These are phyloP conservation scores for Synergus japonicus DNA, from an alignment of 2,888 invertebrate genomes.

Conservation along the genomic window DNA sequence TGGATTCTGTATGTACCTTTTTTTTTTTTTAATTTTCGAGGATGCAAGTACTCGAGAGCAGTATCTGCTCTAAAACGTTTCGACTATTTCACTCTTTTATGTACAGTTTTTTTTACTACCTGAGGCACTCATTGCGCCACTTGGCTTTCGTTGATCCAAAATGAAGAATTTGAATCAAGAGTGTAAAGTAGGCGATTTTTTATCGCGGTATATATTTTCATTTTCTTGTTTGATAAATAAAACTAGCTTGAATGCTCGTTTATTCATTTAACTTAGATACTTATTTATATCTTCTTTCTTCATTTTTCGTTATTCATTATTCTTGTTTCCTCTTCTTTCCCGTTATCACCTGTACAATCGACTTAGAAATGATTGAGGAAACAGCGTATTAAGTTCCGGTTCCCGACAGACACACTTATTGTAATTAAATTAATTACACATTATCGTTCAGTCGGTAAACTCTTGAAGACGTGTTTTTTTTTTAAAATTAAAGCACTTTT, in stretches of 20 bases:
- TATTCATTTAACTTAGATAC: background rate
- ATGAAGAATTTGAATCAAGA: constrained; percentile 38
- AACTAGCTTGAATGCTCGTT: background rate
- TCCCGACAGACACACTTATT: constrained; percentile 20
- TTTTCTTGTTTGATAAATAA: constrained; percentile 5
- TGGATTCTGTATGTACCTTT: background rate
- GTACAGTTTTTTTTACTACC: constrained; percentile 56
- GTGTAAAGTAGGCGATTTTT: constrained; percentile 6
- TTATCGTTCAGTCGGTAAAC: constrained; percentile 26
- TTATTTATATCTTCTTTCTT: constrained; percentile 13
- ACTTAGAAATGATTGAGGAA: constrained; percentile 3
- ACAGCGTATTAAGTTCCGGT: constrained; percentile 6
- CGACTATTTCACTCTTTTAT: constrained; percentile 45
- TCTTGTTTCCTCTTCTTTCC: background rate
- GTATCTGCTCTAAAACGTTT: constrained; percentile 17
- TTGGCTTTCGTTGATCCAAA: constrained; percentile 56
- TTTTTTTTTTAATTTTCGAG: background rate
- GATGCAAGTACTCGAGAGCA: constrained; percentile 8
- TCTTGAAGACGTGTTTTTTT: constrained; percentile 13
- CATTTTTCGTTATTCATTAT: background rate
- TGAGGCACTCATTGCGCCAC: constrained; percentile 60
- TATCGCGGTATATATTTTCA: background rate
- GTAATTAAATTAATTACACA: constrained; percentile 29
- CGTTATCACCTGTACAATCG: constrained; percentile 1
- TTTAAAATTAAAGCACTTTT: constrained; percentile 30